Evolutionary conservation across 1,140 invertebrate species (phyloP).

Genomic region (Reticulitermes speratus): DNA sequence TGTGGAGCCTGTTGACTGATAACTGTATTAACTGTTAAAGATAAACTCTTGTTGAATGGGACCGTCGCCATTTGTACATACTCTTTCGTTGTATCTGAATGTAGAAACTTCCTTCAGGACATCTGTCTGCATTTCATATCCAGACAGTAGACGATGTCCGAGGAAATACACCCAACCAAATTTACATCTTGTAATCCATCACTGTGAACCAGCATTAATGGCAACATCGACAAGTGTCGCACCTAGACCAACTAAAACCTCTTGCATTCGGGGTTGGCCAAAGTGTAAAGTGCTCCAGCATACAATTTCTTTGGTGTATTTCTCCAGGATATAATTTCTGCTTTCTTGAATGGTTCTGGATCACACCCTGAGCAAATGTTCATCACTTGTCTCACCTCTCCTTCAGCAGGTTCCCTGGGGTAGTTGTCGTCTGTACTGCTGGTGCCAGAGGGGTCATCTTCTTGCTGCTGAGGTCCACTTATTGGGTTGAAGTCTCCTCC

Average conservation of each 20-base stretch:
- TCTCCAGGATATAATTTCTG: constrained; percentile 72
- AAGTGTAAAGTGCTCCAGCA: constrained; percentile 67
- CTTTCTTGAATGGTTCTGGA: constrained; percentile 73
- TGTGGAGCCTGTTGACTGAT: too few relatives aligned
- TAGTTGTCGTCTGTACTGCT: constrained; percentile 21
- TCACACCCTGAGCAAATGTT: constrained; percentile 70
- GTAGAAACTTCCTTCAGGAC: too few relatives aligned
- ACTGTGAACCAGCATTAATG: constrained; percentile 13
- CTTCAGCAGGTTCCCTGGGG: constrained; percentile 68
- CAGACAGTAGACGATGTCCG: too few relatives aligned
- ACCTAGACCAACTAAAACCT: constrained; percentile 57
- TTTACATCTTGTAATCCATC: background rate
- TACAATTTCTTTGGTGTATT: constrained; percentile 68
- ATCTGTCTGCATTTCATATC: too few relatives aligned
- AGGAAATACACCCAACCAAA: background rate
- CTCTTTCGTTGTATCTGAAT: too few relatives aligned
- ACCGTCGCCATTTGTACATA: too few relatives aligned
- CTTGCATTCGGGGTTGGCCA: constrained; percentile 64
- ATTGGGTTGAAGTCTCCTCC: constrained; percentile 22
- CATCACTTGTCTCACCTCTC: constrained; percentile 75
- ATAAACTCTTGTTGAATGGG: too few relatives aligned
- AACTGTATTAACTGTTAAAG: too few relatives aligned
- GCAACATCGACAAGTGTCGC: background rate
- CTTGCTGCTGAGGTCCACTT: background rate
- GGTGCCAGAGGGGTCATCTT: background rate